Evolutionary conservation across 2,888 invertebrate genomes (phyloP).

Genomic region (Trichopoda pennipes): DNA sequence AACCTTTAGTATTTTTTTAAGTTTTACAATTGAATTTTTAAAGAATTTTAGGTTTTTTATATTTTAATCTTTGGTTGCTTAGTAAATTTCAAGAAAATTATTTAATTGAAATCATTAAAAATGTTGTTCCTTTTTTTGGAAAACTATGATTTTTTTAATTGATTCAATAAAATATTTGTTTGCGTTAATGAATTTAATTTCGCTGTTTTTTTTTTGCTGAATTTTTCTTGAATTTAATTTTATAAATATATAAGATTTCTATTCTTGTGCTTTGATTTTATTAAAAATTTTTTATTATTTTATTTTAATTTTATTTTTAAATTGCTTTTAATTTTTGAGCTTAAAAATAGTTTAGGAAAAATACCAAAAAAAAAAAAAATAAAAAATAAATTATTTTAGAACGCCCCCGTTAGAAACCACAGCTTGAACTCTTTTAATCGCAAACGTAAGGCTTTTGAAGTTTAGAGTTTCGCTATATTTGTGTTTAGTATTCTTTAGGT

Average conservation of each 20-base stretch:
- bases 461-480: too few relatives aligned
- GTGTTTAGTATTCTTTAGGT: too few relatives aligned
- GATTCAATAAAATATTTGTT: neutral
- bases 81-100: neutral
- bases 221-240: too few relatives aligned
- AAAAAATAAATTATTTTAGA: too few relatives aligned
- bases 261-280: too few relatives aligned
- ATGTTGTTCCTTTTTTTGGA: neutral
- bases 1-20: constrained; percentile 60
- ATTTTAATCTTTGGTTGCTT: constrained; percentile 66
- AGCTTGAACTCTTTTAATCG: too few relatives aligned
- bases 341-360: too few relatives aligned
- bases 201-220: neutral
- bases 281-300: constrained; percentile 3
- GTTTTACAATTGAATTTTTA: constrained; percentile 29
- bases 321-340: too few relatives aligned
- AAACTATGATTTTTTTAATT: constrained; percentile 3
- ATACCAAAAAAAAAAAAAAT: too few relatives aligned
- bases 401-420: too few relatives aligned
- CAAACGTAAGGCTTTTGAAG: too few relatives aligned
- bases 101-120: neutral
- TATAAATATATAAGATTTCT: too few relatives aligned
- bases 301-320: neutral
- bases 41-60: constrained; percentile 23
- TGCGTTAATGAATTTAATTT: neutral